phyloP scores from a whole-genome alignment of 2,797 vertebrate genomes.

The Nannoperca obscura region DNA sequence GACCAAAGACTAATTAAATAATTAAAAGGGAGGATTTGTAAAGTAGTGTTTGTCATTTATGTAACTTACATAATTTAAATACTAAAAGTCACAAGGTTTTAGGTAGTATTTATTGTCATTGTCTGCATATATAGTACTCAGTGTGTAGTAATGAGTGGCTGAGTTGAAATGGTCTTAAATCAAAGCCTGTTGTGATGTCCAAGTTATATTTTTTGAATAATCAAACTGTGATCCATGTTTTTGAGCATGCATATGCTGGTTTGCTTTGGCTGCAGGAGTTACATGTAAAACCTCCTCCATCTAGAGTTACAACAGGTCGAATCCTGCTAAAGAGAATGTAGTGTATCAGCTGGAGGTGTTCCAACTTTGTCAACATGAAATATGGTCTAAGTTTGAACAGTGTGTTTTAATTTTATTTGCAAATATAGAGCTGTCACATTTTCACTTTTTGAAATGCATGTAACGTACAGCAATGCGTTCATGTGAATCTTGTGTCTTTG shows the following conservation, averaged over 20 bases:
- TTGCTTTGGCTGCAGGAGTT: not conserved
- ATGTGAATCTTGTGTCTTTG: not conserved
- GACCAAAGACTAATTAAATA: not conserved
- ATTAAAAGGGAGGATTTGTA: not conserved
- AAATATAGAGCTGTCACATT: not conserved
- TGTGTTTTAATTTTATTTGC: not conserved
- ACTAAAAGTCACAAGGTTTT: not conserved
- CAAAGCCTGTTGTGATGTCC: not conserved
- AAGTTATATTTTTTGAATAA: not conserved
- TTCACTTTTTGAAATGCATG: not conserved
- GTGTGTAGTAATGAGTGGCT: not conserved
- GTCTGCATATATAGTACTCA: not conserved
- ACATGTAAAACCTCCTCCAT: not conserved
- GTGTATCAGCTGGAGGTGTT: constrained; percentile 8
- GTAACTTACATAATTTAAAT: not conserved
- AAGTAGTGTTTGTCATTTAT: not conserved
- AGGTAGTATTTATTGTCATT: not conserved
- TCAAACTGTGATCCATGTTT: not conserved
- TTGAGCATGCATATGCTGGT: not conserved
- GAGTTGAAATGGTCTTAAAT: not conserved
- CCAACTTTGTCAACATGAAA: constrained; percentile 7
- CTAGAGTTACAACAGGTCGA: constrained; percentile 24
- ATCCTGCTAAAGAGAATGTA: constrained; percentile 25
- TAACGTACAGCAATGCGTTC: not conserved
- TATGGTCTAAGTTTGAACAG: not conserved